Base-by-base conservation (phyloP, 2,797 vertebrate species). In the Tragopan temminckii region DNA sequence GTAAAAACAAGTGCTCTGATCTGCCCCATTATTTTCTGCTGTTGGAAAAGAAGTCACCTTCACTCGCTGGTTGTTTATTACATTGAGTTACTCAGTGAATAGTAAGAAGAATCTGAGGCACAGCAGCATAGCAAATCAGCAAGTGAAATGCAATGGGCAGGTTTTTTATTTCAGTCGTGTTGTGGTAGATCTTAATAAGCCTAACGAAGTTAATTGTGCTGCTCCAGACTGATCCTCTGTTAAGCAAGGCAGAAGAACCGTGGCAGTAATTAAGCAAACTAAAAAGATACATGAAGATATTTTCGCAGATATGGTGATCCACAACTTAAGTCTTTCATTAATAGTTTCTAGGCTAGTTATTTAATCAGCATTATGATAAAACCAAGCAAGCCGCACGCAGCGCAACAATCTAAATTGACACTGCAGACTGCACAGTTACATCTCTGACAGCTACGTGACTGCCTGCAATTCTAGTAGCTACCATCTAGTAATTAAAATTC, bases 401-500 rank as follows among this genome's bases (percentile, higher is more conserved):
- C n/a, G 82, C 91, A 96, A 45, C 86, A 77, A 50, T 10, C n/a
- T 25, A 74, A 93, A 88, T 36, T 83, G 87, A 83, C 84, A 93
- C 75, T 64, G 64, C 88, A 79, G 80, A 76, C 90, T 92, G 91
- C 72, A 18, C n/a, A 89, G 90, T 81, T 93, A 66, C 59, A 71
- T 93, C 91, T 94, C 95, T 96, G 95, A 97, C 98, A 97, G 97
- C 92, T 93, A 81, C 88, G 75, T 86, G 96, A 97, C 98, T 76
- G 67, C 97, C 98, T 90, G 85, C 95, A 97, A 97, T 97, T 95
- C 97, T 97, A 97, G 97, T 72, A 71, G 81, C 86, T 78, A 63
- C 96, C 96, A 89, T 97, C 97, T 91, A 89, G 95, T 98, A 97
- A 97, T 96, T 97, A 97, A 96, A n/a, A 66, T 96, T 91, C 97